Conservation (phyloP, 64 coral and sea anemone species). For the Dendrophyllia cribrosa region DNA sequence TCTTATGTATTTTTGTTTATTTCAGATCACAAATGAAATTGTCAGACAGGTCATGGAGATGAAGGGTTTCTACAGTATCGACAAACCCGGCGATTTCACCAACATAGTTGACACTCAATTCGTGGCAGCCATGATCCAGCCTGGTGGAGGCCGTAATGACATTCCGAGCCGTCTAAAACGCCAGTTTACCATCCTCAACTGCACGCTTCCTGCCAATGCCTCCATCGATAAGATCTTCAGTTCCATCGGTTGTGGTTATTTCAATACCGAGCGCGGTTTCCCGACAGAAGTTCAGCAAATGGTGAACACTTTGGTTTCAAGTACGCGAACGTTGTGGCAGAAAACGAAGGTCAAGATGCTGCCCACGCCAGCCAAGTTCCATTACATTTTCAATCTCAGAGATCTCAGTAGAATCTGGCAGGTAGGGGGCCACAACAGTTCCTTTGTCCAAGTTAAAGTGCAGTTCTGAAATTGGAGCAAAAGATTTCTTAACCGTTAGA, state of each 20-base stretch:
- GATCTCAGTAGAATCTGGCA: conserved; percentile 99
- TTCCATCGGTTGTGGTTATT: conserved; percentile 91
- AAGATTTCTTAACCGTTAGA: neutral
- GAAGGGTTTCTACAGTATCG: conserved; percentile 95
- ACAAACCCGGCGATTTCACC: conserved; percentile 98
- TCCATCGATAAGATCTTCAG: conserved; percentile 99
- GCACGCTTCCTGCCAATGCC: conserved; percentile 89
- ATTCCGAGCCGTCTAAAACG: conserved; percentile 96
- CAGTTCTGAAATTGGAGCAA: no score
- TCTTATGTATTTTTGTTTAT: neutral
- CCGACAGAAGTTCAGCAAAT: conserved; percentile 59
- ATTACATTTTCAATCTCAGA: conserved; percentile 99
- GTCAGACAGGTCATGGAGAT: conserved; percentile 99
- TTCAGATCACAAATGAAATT: conserved; percentile 97
- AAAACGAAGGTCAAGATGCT: conserved; percentile 97
- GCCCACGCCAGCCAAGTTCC: conserved; percentile 99
- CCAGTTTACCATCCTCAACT: conserved; percentile 97
- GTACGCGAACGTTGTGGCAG: conserved; percentile 92
- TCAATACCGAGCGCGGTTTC: conserved; percentile 84
- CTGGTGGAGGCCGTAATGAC: conserved; percentile 95
- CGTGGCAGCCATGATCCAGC: conserved; percentile 97
- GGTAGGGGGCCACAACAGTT: conserved; percentile 32
- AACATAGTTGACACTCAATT: conserved; percentile 97
- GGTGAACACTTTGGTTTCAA: conserved; percentile 68
- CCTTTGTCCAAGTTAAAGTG: neutral